Percentiles rank a stretch among this genome's conserved stretches.
phyloP scores from a whole-genome alignment of 2,113 vertebrate genomes.

The Clarias magur region DNA sequence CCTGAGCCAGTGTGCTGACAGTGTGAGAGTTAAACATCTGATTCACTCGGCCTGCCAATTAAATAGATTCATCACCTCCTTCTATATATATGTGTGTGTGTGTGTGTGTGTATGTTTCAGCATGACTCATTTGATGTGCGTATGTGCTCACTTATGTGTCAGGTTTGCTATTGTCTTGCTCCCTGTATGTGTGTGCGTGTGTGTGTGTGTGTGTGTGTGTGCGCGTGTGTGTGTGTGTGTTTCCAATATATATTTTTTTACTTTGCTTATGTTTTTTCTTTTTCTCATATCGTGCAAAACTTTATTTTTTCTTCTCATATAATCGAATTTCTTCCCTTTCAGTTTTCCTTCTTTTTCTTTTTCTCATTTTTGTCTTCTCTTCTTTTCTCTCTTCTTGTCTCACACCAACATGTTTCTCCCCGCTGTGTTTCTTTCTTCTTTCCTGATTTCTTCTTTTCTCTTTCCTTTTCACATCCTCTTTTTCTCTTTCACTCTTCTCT shows the following conservation, averaged over 20 bases:
- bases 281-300: too few species aligned
- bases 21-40: constrained; percentile 19
- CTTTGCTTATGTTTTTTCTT: too few species aligned
- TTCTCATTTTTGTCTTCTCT: background rate
- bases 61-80: constrained; percentile 6
- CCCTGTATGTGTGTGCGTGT: background rate
- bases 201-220: background rate
- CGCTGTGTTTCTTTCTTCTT: too few species aligned
- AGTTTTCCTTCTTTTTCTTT: too few species aligned
- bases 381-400: too few species aligned
- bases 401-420: too few species aligned
- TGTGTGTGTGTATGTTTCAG: constrained; percentile 9
- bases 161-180: background rate
- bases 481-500: background rate
- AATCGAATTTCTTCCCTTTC: too few species aligned
- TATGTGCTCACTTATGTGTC: constrained; percentile 54
- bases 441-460: too few species aligned
- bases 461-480: background rate
- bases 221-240: background rate
- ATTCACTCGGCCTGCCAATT: constrained; percentile 14
- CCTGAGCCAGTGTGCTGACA: constrained; percentile 15
- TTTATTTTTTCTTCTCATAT: too few species aligned
- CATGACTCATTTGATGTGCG: constrained; percentile 13
- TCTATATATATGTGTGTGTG: background rate
- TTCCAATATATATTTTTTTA: too few species aligned